Evolutionary conservation across 2,888 invertebrate species (phyloP).

Genomic region (Microchrysa polita): DNA sequence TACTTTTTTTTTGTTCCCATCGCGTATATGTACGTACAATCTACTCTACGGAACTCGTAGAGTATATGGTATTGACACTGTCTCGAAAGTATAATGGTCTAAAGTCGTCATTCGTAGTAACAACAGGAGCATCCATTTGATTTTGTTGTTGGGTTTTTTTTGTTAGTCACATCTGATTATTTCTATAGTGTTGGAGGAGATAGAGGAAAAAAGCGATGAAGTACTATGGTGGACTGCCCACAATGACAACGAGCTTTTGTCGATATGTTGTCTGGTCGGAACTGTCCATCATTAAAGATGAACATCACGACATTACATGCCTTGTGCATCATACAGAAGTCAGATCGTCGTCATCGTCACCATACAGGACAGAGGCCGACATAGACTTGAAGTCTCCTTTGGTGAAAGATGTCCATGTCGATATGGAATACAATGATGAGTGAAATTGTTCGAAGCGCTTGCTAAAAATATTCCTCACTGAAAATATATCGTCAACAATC

Average conservation of each 20-base stretch:
- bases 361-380: neutral
- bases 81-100: conserved; percentile 17
- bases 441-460: no score
- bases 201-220: neutral
- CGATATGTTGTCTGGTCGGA: conserved; percentile 32
- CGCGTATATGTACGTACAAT: no score
- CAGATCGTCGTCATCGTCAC: conserved; percentile 30
- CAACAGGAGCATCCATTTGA: neutral
- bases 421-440: no score
- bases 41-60: conserved; percentile 18
- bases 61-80: conserved; percentile 28
- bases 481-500: no score
- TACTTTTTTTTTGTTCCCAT: conserved; percentile 45
- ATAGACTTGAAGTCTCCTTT: conserved; percentile 42
- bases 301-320: conserved; percentile 21
- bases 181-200: conserved; percentile 1
- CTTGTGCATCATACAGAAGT: conserved; percentile 17
- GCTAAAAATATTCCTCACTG: no score
- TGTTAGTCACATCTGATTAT: conserved; percentile 21
- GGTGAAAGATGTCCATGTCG: neutral
- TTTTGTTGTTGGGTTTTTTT: conserved; percentile 23
- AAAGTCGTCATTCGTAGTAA: conserved; percentile 3
- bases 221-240: conserved; percentile 19
- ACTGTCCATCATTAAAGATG: conserved; percentile 44
- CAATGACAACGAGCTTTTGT: conserved; percentile 25